Percentiles rank a stretch among this genome's conserved stretches.
These are phyloP conservation scores for Aphaenogaster floridana DNA, from an alignment of 1,140 invertebrate genomes.

Conservation along the genomic window DNA sequence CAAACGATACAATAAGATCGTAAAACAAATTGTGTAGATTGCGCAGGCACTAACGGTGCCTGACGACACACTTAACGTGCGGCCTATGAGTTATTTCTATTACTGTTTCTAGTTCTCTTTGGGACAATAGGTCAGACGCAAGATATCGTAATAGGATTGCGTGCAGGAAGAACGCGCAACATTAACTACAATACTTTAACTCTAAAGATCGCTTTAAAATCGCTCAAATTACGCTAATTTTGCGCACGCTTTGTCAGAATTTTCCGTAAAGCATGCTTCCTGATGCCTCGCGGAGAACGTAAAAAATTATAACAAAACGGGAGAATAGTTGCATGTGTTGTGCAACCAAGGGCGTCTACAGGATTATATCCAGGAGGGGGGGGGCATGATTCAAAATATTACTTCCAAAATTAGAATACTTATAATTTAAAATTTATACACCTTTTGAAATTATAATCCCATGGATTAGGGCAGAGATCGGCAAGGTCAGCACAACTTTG, in stretches of 20 bases:
- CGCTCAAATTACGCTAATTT: not conserved
- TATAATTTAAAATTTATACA: too few species aligned
- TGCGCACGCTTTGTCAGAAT: not conserved
- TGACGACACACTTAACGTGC: slow-evolving; percentile 38
- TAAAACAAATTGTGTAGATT: slow-evolving; percentile 35
- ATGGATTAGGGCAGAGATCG: too few species aligned
- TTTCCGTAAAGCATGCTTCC: not conserved
- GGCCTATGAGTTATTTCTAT: slow-evolving; percentile 14
- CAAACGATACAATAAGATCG: slow-evolving; percentile 5
- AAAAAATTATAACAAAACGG: not conserved
- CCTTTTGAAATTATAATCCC: too few species aligned
- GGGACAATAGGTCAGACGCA: slow-evolving; percentile 27
- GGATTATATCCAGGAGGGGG: too few species aligned
- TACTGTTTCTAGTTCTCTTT: slow-evolving; percentile 17
- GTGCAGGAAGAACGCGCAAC: slow-evolving; percentile 13
- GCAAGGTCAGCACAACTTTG: too few species aligned
- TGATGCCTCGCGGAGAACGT: not conserved
- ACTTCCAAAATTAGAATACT: too few species aligned
- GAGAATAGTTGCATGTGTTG: not conserved
- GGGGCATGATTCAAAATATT: too few species aligned
- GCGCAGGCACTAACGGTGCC: slow-evolving; percentile 1
- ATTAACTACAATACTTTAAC: slow-evolving; percentile 21
- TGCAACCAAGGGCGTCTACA: too few species aligned
- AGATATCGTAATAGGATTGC: slow-evolving; percentile 8
- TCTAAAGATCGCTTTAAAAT: slow-evolving; percentile 30